Conservation (phyloP, 2,888 invertebrate genomes). For the Mayetiola destructor region DNA sequence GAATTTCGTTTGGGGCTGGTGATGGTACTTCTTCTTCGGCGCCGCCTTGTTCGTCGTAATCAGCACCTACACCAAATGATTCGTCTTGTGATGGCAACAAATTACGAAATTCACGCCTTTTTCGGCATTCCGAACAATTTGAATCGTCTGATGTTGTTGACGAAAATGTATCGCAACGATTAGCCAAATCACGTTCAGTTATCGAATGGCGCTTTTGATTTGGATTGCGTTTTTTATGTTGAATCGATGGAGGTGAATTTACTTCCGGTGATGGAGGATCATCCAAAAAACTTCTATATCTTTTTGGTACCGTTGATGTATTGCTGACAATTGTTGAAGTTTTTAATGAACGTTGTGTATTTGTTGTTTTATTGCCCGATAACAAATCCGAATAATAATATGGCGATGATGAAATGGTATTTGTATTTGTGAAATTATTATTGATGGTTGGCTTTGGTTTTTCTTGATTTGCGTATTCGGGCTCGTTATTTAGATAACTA, state of each 20-base stretch:
- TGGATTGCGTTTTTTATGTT: slow-evolving; percentile 26
- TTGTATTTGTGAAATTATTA: slow-evolving; percentile 22
- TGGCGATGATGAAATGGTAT: slow-evolving; percentile 59
- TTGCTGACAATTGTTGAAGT: not conserved
- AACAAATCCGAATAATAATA: slow-evolving; percentile 72
- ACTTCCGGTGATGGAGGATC: slow-evolving; percentile 7
- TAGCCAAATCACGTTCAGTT: slow-evolving; percentile 53
- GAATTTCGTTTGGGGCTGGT: slow-evolving; percentile 20
- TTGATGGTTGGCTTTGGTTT: slow-evolving; percentile 35
- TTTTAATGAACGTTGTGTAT: not conserved
- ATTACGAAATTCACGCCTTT: slow-evolving; percentile 26
- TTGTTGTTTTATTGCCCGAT: slow-evolving; percentile 21
- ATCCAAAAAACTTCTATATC: not conserved
- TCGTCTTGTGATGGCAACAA: slow-evolving; percentile 35
- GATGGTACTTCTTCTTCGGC: slow-evolving; percentile 21
- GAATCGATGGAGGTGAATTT: not conserved
- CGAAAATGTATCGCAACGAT: slow-evolving; percentile 35
- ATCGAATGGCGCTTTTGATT: slow-evolving; percentile 47
- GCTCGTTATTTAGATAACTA: slow-evolving; percentile 16
- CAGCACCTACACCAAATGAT: slow-evolving; percentile 23
- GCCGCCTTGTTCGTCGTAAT: slow-evolving; percentile 15
- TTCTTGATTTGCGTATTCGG: slow-evolving; percentile 28
- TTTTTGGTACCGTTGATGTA: slow-evolving; percentile 15
- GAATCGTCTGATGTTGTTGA: slow-evolving; percentile 35
- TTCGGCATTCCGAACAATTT: slow-evolving; percentile 35